phyloP scores from a whole-genome alignment of 2,888 invertebrate species.

The Sarcophaga carnaria region DNA sequence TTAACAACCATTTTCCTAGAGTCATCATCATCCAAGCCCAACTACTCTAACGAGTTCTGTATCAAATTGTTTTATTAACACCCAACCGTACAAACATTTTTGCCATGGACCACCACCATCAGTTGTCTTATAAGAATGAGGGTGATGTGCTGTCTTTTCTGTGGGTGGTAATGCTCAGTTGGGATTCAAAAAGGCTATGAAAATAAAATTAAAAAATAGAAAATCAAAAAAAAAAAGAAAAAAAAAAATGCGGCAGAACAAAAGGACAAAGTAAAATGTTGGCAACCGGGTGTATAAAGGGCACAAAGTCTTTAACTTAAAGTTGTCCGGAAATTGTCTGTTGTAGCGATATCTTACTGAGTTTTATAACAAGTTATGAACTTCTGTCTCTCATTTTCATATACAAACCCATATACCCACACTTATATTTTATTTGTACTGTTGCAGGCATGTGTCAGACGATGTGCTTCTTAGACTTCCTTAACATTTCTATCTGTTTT shows the following conservation, averaged over 20 bases:
- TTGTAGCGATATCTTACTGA: constrained; percentile 80
- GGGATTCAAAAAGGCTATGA: constrained; percentile 29
- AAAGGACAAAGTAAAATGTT: constrained; percentile 34
- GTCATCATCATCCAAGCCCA: constrained; percentile 16
- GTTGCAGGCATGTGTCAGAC: constrained; percentile 15
- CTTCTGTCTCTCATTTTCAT: constrained; percentile 67
- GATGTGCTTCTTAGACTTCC: background rate
- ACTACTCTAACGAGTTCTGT: constrained; percentile 18
- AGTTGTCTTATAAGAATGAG: constrained; percentile 31
- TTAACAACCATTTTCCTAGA: constrained; percentile 55
- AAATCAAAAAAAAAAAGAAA: constrained; percentile 24
- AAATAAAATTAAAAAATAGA: constrained; percentile 34
- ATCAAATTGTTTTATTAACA: constrained; percentile 13
- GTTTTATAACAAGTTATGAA: constrained; percentile 79
- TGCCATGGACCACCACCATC: constrained; percentile 11
- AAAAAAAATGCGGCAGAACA: background rate
- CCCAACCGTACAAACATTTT: constrained; percentile 29
- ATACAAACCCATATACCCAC: background rate
- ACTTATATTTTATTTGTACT: background rate
- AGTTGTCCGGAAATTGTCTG: constrained; percentile 79
- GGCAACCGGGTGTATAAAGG: constrained; percentile 67
- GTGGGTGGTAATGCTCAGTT: constrained; percentile 33
- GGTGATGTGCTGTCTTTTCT: constrained; percentile 11
- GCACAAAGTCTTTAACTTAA: constrained; percentile 74
- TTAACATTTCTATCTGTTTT: constrained; percentile 1